phyloP scores from a whole-genome alignment of 92 coral and sea anemone genomes.

The Epizoanthus stellaris region DNA sequence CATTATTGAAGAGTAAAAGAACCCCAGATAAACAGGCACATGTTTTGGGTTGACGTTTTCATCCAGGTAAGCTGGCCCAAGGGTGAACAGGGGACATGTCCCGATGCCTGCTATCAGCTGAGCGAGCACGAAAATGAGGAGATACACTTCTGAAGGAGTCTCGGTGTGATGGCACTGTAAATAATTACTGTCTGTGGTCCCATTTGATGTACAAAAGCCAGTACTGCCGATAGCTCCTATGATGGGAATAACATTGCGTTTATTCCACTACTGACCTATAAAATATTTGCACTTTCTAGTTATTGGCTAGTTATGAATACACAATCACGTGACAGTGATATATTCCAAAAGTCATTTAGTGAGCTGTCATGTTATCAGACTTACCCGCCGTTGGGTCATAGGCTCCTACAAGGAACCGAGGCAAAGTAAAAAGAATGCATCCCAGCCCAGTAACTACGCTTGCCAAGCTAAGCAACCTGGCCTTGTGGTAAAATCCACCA shows the following conservation, averaged over 20 bases:
- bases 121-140: constrained; percentile 52
- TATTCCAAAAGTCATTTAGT: not conserved
- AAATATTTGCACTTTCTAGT: too few species aligned
- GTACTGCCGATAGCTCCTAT: constrained; percentile 21
- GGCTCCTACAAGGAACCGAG: constrained; percentile 53
- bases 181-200: not conserved
- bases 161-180: constrained; percentile 12
- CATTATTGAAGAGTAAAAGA: constrained; percentile 54
- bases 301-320: too few species aligned
- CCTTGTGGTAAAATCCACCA: constrained; percentile 69
- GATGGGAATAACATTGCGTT: not conserved
- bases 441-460: constrained; percentile 62
- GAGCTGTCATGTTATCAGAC: not conserved
- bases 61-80: constrained; percentile 81
- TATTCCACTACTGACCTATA: too few species aligned
- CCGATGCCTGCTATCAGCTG: constrained; percentile 77
- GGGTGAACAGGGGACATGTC: constrained; percentile 67
- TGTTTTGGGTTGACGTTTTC: constrained; percentile 75
- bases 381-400: constrained; percentile 52
- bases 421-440: constrained; percentile 49
- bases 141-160: constrained; percentile 34
- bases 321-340: too few species aligned
- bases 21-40: constrained; percentile 67
- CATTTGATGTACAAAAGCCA: constrained; percentile 16
- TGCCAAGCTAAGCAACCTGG: constrained; percentile 66